A percentile compares a stretch with the other conserved stretches of the same genome.
Conservation (phyloP, 2,113 vertebrate genomes). For the Aegithalos caudatus region DNA sequence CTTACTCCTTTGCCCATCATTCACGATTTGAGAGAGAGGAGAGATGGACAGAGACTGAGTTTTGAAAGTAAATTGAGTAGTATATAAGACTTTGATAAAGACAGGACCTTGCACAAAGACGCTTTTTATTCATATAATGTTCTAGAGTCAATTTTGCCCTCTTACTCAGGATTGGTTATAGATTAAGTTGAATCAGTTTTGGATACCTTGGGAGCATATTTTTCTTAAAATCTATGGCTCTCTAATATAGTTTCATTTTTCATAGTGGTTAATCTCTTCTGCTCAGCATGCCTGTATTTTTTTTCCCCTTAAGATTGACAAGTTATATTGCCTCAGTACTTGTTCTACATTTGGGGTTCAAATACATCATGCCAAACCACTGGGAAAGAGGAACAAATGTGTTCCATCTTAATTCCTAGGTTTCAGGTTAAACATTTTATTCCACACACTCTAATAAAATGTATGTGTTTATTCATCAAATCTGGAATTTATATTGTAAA, state of each 20-base stretch:
- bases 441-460: not conserved
- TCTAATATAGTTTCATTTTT: conserved; percentile 4
- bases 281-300: not conserved
- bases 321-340: not conserved
- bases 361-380: not conserved
- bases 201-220: not conserved
- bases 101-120: not conserved
- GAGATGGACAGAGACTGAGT: not conserved
- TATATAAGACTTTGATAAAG: not conserved
- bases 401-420: not conserved
- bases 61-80: not conserved
- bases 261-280: not conserved
- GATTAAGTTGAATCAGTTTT: not conserved
- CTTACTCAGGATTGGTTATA: not conserved
- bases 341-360: not conserved
- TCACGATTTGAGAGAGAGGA: not conserved
- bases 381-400: not conserved
- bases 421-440: not conserved
- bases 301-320: not conserved
- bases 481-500: not conserved
- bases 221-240: not conserved
- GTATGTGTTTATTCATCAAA: not conserved
- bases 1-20: not conserved
- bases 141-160: not conserved
- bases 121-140: not conserved